Evolutionary conservation across 1,140 invertebrate genomes (phyloP).

Genomic region (Campodea augens): DNA sequence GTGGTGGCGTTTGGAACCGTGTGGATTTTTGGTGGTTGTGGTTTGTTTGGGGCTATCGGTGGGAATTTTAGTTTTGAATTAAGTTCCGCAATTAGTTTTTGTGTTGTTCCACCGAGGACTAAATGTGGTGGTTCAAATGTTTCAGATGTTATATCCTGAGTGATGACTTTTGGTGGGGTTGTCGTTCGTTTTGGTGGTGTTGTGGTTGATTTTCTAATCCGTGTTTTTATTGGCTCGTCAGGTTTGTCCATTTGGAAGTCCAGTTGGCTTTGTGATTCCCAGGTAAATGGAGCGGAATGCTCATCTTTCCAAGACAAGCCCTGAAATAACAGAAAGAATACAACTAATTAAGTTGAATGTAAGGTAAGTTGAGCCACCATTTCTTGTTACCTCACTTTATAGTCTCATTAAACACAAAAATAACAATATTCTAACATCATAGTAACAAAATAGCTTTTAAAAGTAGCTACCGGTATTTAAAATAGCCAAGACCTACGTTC

Average conservation of each 20-base stretch:
- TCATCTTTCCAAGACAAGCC: constrained; percentile 40
- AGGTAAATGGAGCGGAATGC: constrained; percentile 56
- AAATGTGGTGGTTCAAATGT: constrained; percentile 11
- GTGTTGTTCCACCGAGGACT: constrained; percentile 20
- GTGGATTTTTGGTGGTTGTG: constrained; percentile 18
- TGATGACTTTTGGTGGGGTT: constrained; percentile 2
- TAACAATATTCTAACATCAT: too few species aligned
- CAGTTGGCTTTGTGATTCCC: constrained; percentile 55
- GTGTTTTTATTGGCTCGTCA: constrained; percentile 15
- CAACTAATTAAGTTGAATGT: too few species aligned
- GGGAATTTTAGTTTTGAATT: neutral
- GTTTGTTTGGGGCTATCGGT: constrained; percentile 15
- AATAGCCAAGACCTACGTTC: too few species aligned
- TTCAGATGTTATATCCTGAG: constrained; percentile 9
- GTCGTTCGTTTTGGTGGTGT: neutral
- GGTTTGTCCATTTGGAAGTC: constrained; percentile 33
- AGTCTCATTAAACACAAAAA: too few species aligned
- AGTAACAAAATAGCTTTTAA: too few species aligned
- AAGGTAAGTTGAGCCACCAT: too few species aligned
- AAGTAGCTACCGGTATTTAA: too few species aligned
- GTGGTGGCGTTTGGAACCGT: constrained; percentile 22
- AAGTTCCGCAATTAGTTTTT: constrained; percentile 9
- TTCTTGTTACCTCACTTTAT: too few species aligned
- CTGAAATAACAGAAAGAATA: too few species aligned
- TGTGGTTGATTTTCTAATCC: neutral